Evolutionary conservation across 2,797 vertebrate genomes (phyloP).

Genomic region (Propithecus deckenii): DNA sequence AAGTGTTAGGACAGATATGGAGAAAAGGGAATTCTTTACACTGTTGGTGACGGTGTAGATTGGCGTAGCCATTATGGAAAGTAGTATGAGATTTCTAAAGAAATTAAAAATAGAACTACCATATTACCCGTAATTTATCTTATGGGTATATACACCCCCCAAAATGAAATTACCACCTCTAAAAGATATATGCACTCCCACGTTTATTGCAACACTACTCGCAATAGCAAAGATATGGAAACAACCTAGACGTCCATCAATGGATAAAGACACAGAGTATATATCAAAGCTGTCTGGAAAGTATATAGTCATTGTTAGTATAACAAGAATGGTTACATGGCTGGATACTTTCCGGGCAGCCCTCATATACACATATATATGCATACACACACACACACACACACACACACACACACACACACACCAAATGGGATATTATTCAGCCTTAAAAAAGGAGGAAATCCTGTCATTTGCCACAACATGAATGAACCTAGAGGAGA

Average conservation of each 20-base stretch:
- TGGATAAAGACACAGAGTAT: background rate
- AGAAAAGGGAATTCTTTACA: background rate
- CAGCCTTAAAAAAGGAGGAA: background rate
- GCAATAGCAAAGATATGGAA: background rate
- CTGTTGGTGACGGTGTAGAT: background rate
- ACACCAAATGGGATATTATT: background rate
- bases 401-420: too few species aligned
- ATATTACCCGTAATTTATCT: background rate
- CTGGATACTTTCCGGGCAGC: too few species aligned
- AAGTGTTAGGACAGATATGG: background rate
- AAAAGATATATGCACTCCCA: too few species aligned
- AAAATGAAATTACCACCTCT: background rate
- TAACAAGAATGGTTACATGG: too few species aligned
- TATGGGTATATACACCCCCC: background rate
- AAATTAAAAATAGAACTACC: background rate
- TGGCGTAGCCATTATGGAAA: background rate
- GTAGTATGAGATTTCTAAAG: background rate
- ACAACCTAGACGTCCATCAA: background rate
- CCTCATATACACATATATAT: too few species aligned
- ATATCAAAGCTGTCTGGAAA: too few species aligned
- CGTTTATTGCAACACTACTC: background rate
- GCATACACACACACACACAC: too few species aligned
- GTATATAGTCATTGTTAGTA: too few species aligned
- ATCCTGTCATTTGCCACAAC: background rate
- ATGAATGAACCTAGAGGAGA: background rate